Evolutionary conservation across 2,113 vertebrate species (phyloP), one percentile per base, ranked within the genome.

Genomic region (Campylomormyrus numenius): DNA sequence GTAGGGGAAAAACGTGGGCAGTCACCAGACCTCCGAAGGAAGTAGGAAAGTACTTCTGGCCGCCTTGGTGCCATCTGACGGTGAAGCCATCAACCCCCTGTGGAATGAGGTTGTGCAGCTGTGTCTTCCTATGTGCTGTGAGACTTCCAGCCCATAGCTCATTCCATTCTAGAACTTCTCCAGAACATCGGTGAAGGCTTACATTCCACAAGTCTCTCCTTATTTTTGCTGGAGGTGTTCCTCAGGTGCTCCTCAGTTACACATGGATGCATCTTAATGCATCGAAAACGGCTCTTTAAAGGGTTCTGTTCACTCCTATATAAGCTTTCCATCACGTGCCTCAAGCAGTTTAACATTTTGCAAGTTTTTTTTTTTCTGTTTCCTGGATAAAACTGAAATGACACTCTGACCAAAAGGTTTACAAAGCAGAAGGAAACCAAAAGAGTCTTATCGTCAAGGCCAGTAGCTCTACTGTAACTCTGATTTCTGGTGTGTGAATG

Each of bases 321-420:
- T 74, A 89, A 58, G 52, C 39, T 89, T 70, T 74, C 49, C 45
- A 89, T 45, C 39, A 24, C 3, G 70, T 77, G 52, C 45, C 66
- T 15, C 70, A 89, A 21, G 46, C 48, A 89, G 48, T 52, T 52
- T 39, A 77, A 70, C 87, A 77, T 56, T 21, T 49, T 62, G n/a
- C n/a, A 56, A 56, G 27, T 50, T 50, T 50, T 52, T 52, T 52
- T 85, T 50, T 50, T 86, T 31, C 3, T n/a, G 9, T 27, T 86
- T 86, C n/a, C 46, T 88, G 52, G 27, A 50, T 86, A 86, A 88
- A 88, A 88, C 52, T 88, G 35, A 88, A 88, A 58, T 19, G 17
- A 88, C 35, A 39, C 46, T 74, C n/a, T 4, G 70, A 7, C 27
- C 88, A 80, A 49, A 80, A 31, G 48, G 11, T 80, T 46, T 50